These are phyloP conservation scores for Tenthredo distinguenda DNA, from an alignment of 2,888 invertebrate genomes.

Conservation along the genomic window DNA sequence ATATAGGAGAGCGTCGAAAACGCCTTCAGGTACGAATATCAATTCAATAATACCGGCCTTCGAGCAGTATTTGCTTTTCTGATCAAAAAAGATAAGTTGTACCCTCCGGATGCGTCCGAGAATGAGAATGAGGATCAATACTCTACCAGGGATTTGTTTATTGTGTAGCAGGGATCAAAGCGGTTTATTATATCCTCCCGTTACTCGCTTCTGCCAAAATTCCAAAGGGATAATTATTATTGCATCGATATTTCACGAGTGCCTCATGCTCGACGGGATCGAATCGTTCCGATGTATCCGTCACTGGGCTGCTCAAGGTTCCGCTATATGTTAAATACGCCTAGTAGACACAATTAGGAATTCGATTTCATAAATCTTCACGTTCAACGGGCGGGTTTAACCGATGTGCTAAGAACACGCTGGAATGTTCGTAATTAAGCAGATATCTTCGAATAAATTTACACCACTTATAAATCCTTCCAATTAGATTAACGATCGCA, in stretches of 20 bases:
- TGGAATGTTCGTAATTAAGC: slow-evolving; percentile 72
- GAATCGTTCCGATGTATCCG: not conserved
- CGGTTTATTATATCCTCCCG: slow-evolving; percentile 14
- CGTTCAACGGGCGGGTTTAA: not conserved
- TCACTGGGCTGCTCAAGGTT: not conserved
- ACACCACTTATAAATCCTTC: slow-evolving; percentile 72
- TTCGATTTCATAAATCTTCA: slow-evolving; percentile 45
- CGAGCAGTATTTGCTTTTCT: slow-evolving; percentile 32
- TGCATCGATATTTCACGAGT: not conserved
- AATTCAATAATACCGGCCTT: slow-evolving; percentile 25
- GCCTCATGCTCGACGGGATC: not conserved
- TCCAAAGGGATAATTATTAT: slow-evolving; percentile 16
- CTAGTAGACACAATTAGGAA: slow-evolving; percentile 33
- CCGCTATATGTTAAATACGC: not conserved
- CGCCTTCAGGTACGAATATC: slow-evolving; percentile 34
- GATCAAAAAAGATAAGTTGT: slow-evolving; percentile 16
- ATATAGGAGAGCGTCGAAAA: not conserved
- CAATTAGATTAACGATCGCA: slow-evolving; percentile 72
- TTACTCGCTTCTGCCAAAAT: not conserved
- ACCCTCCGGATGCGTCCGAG: slow-evolving; percentile 26
- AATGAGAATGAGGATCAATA: slow-evolving; percentile 32
- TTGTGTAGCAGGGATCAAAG: slow-evolving; percentile 38
- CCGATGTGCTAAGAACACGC: slow-evolving; percentile 60
- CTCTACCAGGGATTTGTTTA: slow-evolving; percentile 31
- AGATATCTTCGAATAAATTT: slow-evolving; percentile 71